A percentile compares a stretch with the other conserved stretches of the same genome.
Conservation (phyloP, 2,113 vertebrate species). For the Cinclus cinclus region DNA sequence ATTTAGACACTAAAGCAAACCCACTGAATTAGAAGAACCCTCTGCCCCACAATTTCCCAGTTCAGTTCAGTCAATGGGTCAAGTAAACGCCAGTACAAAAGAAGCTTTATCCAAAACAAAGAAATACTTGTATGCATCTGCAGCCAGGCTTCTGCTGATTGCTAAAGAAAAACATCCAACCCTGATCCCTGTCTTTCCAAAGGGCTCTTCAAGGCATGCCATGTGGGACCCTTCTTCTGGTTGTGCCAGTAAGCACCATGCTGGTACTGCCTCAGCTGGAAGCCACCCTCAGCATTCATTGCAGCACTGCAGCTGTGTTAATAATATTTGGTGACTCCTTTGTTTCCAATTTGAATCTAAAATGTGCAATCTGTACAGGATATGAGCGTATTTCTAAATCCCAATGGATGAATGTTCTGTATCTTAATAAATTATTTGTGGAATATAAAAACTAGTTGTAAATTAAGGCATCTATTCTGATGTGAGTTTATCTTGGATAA, state of each 20-base stretch:
- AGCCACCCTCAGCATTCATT: conserved; percentile 29
- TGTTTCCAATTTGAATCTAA: conserved; percentile 31
- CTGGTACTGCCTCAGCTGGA: conserved; percentile 29
- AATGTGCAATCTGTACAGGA: conserved; percentile 44
- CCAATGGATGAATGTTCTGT: conserved; percentile 38
- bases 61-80: not conserved
- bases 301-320: conserved; percentile 53
- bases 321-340: conserved; percentile 55
- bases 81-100: not conserved
- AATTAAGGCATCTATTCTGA: conserved; percentile 11
- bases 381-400: conserved; percentile 58
- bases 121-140: not conserved
- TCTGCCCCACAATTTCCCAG: accelerated
- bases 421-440: conserved; percentile 68
- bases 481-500: conserved; percentile 43
- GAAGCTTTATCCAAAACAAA: not conserved
- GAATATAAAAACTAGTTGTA: conserved; percentile 34
- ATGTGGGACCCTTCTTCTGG: not conserved
- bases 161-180: not conserved
- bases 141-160: not conserved
- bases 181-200: not conserved
- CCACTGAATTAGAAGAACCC: not conserved
- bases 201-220: not conserved
- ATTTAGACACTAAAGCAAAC: not conserved
- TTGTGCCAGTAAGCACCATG: not conserved